Conservation (phyloP, 1,140 invertebrate species). For the Tetraneura akinire region DNA sequence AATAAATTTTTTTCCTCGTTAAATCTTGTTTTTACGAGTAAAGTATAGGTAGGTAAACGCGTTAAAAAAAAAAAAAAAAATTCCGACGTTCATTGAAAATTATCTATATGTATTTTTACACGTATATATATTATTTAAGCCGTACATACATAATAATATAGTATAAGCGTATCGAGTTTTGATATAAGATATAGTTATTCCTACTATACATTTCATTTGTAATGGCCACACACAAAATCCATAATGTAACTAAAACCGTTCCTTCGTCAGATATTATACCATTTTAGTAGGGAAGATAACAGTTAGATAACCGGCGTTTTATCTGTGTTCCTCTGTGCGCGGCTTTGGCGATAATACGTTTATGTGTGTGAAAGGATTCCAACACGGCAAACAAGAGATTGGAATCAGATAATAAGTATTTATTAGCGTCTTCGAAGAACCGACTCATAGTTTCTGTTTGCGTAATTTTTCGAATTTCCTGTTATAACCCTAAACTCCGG, state of each 20-base stretch:
- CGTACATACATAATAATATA: too few relatives aligned
- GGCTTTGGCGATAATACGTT: neutral
- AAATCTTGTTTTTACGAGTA: too few relatives aligned
- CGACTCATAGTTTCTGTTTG: slow-evolving; percentile 32
- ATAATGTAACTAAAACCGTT: slow-evolving; percentile 29
- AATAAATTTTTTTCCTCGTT: too few relatives aligned
- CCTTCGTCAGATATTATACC: neutral
- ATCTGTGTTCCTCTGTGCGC: neutral
- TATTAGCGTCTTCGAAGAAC: slow-evolving; percentile 18
- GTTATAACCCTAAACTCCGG: slow-evolving; percentile 2
- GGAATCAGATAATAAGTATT: slow-evolving; percentile 30
- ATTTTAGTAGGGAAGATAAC: slow-evolving; percentile 19
- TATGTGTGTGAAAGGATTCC: slow-evolving; percentile 40
- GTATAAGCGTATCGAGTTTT: slow-evolving; percentile 9
- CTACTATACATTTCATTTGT: slow-evolving; percentile 20
- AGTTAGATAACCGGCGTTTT: slow-evolving; percentile 30
- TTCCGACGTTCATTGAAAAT: too few relatives aligned
- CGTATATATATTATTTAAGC: too few relatives aligned
- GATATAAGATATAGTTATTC: neutral
- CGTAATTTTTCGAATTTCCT: slow-evolving; percentile 39
- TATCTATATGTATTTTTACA: too few relatives aligned
- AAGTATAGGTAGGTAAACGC: too few relatives aligned
- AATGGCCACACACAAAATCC: slow-evolving; percentile 42
- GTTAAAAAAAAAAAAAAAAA: too few relatives aligned
- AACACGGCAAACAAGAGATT: slow-evolving; percentile 20